phyloP scores from a whole-genome alignment of 2,888 invertebrate species.

The Lissonota sp. region DNA sequence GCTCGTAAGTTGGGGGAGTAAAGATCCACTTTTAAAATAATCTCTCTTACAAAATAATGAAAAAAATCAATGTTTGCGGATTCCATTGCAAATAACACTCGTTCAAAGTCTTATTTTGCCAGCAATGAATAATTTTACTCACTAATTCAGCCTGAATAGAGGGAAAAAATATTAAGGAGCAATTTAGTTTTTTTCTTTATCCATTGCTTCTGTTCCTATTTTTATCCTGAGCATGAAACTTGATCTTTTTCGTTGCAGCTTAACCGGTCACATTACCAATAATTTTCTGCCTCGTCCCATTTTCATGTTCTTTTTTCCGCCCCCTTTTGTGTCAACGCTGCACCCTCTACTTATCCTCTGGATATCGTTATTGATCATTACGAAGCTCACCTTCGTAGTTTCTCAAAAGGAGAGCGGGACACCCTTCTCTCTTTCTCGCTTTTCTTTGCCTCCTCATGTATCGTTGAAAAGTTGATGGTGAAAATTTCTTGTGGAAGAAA shows the following conservation, averaged over 20 bases:
- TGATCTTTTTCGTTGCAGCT: not conserved
- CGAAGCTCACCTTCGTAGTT: not conserved
- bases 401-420: not conserved
- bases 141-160: no score
- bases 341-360: not conserved
- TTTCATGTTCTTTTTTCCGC: not conserved
- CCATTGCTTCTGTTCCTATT: not conserved
- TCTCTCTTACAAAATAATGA: no score
- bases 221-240: not conserved
- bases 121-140: no score
- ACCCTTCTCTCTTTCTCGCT: not conserved
- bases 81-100: no score
- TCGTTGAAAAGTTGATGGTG: not conserved
- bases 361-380: conserved; percentile 33
- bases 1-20: no score
- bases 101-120: no score
- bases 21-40: no score
- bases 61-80: no score
- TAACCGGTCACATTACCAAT: not conserved
- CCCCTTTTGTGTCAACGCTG: not conserved
- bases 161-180: no score
- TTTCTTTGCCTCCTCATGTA: not conserved
- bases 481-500: conserved; percentile 13
- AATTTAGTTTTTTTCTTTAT: not conserved
- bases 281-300: not conserved